Evolutionary conservation across 2,797 vertebrate genomes (phyloP).

Genomic region (Zenarchopterus dispar): DNA sequence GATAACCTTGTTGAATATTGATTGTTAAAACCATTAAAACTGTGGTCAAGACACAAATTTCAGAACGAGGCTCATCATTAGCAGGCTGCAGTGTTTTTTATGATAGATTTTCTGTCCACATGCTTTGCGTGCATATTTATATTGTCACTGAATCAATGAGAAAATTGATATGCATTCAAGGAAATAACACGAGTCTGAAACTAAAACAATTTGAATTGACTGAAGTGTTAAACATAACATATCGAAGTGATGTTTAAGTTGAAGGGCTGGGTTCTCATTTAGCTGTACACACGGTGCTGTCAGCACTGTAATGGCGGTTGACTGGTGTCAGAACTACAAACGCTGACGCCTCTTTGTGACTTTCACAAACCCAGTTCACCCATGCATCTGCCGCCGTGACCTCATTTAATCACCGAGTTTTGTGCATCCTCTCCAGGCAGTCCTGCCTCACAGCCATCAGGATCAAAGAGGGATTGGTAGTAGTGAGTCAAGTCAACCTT

Average conservation of each 20-base stretch:
- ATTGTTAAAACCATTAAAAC: conserved; percentile 9
- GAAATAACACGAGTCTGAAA: neutral
- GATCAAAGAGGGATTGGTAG: conserved; percentile 72
- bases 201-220: neutral
- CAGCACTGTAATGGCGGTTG: conserved; percentile 12
- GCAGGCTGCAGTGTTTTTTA: conserved; percentile 1
- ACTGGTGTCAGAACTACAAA: conserved; percentile 40
- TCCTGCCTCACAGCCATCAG: conserved; percentile 56
- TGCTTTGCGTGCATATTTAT: neutral
- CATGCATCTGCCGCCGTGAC: conserved; percentile 56
- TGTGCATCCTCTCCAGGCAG: conserved; percentile 33
- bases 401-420: conserved; percentile 62
- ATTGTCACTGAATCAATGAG: neutral
- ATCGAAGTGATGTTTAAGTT: neutral
- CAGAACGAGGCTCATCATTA: neutral
- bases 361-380: conserved; percentile 32
- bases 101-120: conserved; percentile 19
- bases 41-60: conserved; percentile 2
- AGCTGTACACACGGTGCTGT: conserved; percentile 12
- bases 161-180: neutral
- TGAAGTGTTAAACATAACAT: neutral
- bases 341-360: conserved; percentile 23
- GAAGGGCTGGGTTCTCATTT: conserved; percentile 17
- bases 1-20: conserved; percentile 11
- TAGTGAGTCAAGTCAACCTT: conserved; percentile 69